Percentiles rank a stretch among this genome's conserved stretches.
Conservation (phyloP, 2,888 invertebrate genomes). For the Hoplodrina ambigua region DNA sequence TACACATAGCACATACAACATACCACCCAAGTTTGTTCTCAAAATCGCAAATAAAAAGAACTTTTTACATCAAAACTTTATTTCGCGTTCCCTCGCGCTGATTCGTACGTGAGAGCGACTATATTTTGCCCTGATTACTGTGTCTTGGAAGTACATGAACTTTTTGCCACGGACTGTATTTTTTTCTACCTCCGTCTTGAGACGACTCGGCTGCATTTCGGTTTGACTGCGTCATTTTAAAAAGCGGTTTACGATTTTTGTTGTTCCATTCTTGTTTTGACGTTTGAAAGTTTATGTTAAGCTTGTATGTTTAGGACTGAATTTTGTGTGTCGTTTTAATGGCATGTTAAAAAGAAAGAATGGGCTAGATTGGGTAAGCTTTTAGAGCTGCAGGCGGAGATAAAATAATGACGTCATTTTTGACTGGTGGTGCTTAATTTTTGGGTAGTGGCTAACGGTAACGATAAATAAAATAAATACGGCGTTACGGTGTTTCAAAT, state of each 20-base stretch:
- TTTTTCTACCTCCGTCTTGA: slow-evolving; percentile 48
- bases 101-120: slow-evolving; percentile 87
- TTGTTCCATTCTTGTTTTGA: slow-evolving; percentile 42
- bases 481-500: too few relatives aligned
- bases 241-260: slow-evolving; percentile 58
- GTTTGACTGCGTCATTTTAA: slow-evolving; percentile 53
- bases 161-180: slow-evolving; percentile 52
- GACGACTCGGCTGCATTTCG: slow-evolving; percentile 58
- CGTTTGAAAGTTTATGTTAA: slow-evolving; percentile 29
- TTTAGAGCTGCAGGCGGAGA: background rate
- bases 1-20: slow-evolving; percentile 61
- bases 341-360: slow-evolving; percentile 3
- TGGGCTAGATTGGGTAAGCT: background rate
- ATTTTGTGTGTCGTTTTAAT: slow-evolving; percentile 14
- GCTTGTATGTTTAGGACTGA: slow-evolving; percentile 20
- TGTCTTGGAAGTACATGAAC: slow-evolving; percentile 69
- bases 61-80: slow-evolving; percentile 91
- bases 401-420: too few relatives aligned
- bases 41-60: slow-evolving; percentile 87
- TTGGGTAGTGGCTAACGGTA: too few relatives aligned
- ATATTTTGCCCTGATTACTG: slow-evolving; percentile 86
- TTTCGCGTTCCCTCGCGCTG: slow-evolving; percentile 79
- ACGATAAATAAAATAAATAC: too few relatives aligned
- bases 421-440: too few relatives aligned
- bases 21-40: slow-evolving; percentile 73